Conservation (phyloP, 2,113 vertebrate species). For the Symphodus melops region DNA sequence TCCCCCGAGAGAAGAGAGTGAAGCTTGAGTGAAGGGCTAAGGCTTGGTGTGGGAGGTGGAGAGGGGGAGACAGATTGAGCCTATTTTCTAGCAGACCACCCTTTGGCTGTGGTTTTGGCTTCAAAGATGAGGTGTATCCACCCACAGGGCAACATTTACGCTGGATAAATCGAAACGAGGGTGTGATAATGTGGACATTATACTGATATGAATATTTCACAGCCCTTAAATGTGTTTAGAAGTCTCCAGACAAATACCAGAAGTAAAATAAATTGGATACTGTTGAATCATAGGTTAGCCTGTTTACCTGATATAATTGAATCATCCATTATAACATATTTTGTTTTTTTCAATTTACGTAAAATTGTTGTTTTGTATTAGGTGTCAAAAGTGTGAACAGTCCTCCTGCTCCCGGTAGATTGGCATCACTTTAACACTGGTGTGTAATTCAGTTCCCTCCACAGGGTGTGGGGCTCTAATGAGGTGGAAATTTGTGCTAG, state of each 20-base stretch:
- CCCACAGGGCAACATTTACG: slow-evolving; percentile 57
- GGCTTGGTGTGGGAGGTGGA: slow-evolving; percentile 68
- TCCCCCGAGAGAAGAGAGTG: slow-evolving; percentile 62
- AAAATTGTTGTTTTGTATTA: slow-evolving; percentile 1
- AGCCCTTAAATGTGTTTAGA: slow-evolving; percentile 11
- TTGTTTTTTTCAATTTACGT: slow-evolving; percentile 9
- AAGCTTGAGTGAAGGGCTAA: slow-evolving; percentile 67
- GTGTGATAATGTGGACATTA: slow-evolving; percentile 38
- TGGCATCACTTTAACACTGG: slow-evolving; percentile 43
- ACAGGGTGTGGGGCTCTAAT: slow-evolving; percentile 68
- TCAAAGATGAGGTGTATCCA: slow-evolving; percentile 66
- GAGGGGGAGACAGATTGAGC: slow-evolving; percentile 66
- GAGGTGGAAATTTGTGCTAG: slow-evolving; percentile 74
- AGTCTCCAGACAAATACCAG: not conserved
- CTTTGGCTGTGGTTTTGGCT: slow-evolving; percentile 58
- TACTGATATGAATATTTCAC: slow-evolving; percentile 17
- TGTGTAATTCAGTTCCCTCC: slow-evolving; percentile 68
- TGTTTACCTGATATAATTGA: slow-evolving; percentile 8
- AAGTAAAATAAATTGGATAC: not conserved
- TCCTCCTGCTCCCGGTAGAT: slow-evolving; percentile 33
- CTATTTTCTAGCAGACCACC: slow-evolving; percentile 68
- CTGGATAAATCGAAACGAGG: slow-evolving; percentile 30
- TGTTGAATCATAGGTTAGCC: not conserved
- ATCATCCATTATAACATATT: slow-evolving; percentile 4
- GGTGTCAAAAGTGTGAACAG: slow-evolving; percentile 31